Conservation (phyloP, 2,113 vertebrate genomes). For the Myrmecophaga tridactyla region DNA sequence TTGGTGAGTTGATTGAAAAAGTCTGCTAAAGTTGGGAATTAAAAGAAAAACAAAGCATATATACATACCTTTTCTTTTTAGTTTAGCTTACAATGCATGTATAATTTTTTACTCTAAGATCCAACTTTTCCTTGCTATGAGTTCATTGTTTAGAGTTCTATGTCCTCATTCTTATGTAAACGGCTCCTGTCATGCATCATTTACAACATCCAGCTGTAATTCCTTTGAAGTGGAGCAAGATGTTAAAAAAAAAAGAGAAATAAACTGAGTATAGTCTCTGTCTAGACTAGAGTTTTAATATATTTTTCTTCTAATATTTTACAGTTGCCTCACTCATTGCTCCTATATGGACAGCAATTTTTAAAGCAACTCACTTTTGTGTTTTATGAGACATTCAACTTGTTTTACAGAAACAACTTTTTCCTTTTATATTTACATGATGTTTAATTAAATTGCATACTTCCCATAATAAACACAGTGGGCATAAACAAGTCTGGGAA, state of each 20-base stretch:
- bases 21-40: not conserved
- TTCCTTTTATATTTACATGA: not conserved
- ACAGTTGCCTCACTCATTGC: not conserved
- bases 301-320: conserved; percentile 10
- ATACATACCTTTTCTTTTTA: not conserved
- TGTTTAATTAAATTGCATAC: not conserved
- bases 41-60: not conserved
- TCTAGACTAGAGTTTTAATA: conserved; percentile 33
- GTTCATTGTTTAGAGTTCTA: conserved; percentile 36
- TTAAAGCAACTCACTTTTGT: conserved; percentile 31
- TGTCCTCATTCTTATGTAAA: conserved; percentile 29
- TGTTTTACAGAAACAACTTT: not conserved
- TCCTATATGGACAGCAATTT: not conserved
- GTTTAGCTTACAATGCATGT: not conserved
- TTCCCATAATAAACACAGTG: not conserved
- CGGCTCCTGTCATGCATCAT: not conserved
- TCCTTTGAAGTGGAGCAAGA: conserved; percentile 43
- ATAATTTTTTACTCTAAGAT: not conserved
- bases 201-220: conserved; percentile 48
- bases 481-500: not conserved
- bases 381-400: not conserved
- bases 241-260: conserved; percentile 31
- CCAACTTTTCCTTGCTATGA: not conserved
- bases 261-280: not conserved
- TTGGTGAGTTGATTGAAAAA: not conserved